Evolutionary conservation across 2,797 vertebrate genomes (phyloP), one percentile per base, ranked within the genome.

Genomic region (Avahi laniger): DNA sequence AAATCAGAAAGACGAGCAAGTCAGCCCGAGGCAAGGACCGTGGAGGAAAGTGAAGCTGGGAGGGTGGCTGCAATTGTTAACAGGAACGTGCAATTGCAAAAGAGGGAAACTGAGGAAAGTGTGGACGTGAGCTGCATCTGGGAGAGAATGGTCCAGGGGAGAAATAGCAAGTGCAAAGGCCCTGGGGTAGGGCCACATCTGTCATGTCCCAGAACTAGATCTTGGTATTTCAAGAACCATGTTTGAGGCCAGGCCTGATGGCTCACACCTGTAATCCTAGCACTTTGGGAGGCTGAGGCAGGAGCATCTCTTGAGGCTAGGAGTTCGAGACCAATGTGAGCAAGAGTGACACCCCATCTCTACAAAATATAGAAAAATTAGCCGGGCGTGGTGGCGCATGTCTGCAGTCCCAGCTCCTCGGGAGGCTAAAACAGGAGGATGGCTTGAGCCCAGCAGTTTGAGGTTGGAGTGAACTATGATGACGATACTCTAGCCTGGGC

Each of bases 81-180:
- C 1, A 1, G 26, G 30, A 38, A 33, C 9, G 52, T 28, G 15
- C 18, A 4, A 1, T n/a, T 8, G 0, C 30, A 24, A 46, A 22
- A 28, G 48, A 59, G 73, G 61, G 61, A 41, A 20, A 28, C 0
- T 33, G 89, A 41, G 76, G 48, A 54, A 41, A 50, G n/a, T 33
- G 9, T 4, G 20, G 33, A 46, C 24, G 3, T 41, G 65, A 70
- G 46, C 79, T 24, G 0, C 4, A 24, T 54, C 46, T 26, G 28
- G 46, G 48, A 57, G 50, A 67, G 73, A 59, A 50, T 0, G 10
- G 82, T 59, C 54, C 2, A 22, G 28, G 8, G 35, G 43, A 63
- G 73, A 52, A 24, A 30, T 2, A 41, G 75, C 92, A 26, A 50
- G 35, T 73, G 35, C 48, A 89, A 93, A 89, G 81, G 85, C 57